Conservation (phyloP, 1,140 invertebrate species). For the Trachelipus rathkii region DNA sequence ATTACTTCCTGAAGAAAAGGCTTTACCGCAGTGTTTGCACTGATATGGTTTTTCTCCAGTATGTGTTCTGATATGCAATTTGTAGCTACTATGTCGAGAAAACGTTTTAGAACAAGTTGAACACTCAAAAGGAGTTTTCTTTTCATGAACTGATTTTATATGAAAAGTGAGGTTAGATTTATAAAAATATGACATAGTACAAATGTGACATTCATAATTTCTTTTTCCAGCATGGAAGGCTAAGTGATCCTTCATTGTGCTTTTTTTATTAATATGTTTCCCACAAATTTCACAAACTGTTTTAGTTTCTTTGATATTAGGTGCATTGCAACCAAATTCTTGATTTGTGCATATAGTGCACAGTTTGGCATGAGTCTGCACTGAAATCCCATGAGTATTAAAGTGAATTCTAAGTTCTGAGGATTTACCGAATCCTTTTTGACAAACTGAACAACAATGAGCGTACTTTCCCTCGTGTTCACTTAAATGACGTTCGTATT, state of each 20-base stretch:
- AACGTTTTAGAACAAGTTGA: constrained; percentile 84
- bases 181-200: constrained; percentile 35
- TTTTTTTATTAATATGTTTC: constrained; percentile 30
- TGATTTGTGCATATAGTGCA: constrained; percentile 18
- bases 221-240: constrained; percentile 34
- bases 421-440: constrained; percentile 39
- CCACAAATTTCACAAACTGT: constrained; percentile 36
- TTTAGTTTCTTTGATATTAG: constrained; percentile 17
- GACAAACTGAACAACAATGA: constrained; percentile 35
- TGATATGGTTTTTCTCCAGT: constrained; percentile 90
- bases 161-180: constrained; percentile 37
- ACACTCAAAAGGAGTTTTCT: constrained; percentile 54
- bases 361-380: constrained; percentile 18
- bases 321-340: constrained; percentile 20
- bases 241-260: constrained; percentile 37
- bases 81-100: constrained; percentile 84
- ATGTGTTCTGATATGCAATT: constrained; percentile 82
- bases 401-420: constrained; percentile 35
- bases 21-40: constrained; percentile 81
- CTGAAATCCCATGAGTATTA: constrained; percentile 26
- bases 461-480: constrained; percentile 38
- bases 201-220: constrained; percentile 33
- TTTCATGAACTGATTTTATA: constrained; percentile 26
- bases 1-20: constrained; percentile 63
- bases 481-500: constrained; percentile 34